Evolutionary conservation across 2,888 invertebrate genomes (phyloP).

Genomic region (Carabus problematicus): DNA sequence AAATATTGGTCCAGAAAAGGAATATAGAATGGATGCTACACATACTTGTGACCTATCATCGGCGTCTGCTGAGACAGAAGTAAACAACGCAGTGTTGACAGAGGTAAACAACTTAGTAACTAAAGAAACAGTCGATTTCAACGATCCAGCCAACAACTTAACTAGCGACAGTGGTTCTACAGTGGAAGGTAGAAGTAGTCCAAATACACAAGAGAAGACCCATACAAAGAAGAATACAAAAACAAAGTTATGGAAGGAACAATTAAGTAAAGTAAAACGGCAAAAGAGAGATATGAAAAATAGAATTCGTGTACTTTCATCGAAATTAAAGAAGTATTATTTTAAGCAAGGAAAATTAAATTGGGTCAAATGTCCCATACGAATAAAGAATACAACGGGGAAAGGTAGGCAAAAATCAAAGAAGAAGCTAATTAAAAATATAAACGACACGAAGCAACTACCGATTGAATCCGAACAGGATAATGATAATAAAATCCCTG

Average conservation of each 20-base stretch:
- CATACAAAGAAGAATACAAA: background rate
- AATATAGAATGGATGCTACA: slow-evolving; percentile 10
- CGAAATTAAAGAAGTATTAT: slow-evolving; percentile 30
- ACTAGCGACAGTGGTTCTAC: too few relatives aligned
- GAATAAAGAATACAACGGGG: background rate
- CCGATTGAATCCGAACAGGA: slow-evolving; percentile 3
- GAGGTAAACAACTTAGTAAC: background rate
- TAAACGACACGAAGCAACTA: slow-evolving; percentile 12
- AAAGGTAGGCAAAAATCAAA: slow-evolving; percentile 7
- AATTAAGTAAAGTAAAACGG: slow-evolving; percentile 34
- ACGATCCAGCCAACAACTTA: too few relatives aligned
- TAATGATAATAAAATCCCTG: background rate
- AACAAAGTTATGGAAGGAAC: background rate
- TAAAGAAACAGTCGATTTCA: slow-evolving; percentile 7
- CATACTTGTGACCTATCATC: background rate
- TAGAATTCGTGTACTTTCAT: slow-evolving; percentile 26
- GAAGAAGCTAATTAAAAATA: slow-evolving; percentile 9
- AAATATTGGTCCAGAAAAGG: slow-evolving; percentile 19
- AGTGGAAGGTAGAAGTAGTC: too few relatives aligned
- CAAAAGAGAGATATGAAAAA: slow-evolving; percentile 30
- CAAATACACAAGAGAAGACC: background rate
- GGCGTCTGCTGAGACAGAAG: slow-evolving; percentile 8
- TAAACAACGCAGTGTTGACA: background rate
- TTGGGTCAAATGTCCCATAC: slow-evolving; percentile 1
- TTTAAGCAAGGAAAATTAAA: slow-evolving; percentile 27